A percentile compares a stretch with the other conserved stretches of the same genome.
These are phyloP conservation scores for Aurelia sp. DNA, from an alignment of 30 jellyfish, hydroid and myxozoan species.

Conservation along the genomic window DNA sequence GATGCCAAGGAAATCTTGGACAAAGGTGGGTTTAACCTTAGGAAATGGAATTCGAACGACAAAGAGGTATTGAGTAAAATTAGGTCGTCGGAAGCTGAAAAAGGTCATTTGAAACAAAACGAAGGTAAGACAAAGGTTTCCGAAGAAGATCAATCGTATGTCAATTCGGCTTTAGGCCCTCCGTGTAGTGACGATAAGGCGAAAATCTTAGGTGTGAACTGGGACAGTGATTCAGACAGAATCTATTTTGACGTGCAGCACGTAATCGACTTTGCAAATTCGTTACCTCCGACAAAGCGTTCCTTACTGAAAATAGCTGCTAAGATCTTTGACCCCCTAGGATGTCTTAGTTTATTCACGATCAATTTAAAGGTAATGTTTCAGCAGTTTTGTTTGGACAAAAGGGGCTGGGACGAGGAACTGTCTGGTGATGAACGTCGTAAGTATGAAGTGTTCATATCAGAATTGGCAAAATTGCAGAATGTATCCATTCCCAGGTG, in stretches of 20 bases:
- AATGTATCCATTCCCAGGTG: constrained; percentile 10
- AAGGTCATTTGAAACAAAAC: not conserved
- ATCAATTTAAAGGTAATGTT: constrained; percentile 50
- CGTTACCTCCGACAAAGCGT: constrained; percentile 37
- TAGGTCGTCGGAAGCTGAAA: not conserved
- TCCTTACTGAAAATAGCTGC: constrained; percentile 38
- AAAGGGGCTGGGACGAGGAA: constrained; percentile 73
- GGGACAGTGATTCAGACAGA: constrained; percentile 22
- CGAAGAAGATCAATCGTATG: constrained; percentile 23
- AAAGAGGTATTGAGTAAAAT: not conserved
- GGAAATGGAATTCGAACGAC: constrained; percentile 31
- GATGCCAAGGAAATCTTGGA: not conserved
- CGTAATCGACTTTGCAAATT: not conserved
- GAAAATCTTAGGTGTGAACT: constrained; percentile 23
- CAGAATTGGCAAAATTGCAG: not conserved
- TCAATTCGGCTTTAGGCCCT: constrained; percentile 4
- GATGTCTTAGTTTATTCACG: constrained; percentile 22
- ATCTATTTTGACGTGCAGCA: constrained; percentile 1
- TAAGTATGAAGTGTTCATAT: constrained; percentile 23
- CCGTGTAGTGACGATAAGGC: not conserved
- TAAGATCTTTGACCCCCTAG: constrained; percentile 26
- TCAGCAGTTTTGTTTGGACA: constrained; percentile 69
- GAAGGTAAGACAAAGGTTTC: not conserved
- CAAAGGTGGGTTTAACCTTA: constrained; percentile 18
- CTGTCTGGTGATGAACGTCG: constrained; percentile 15